Base-by-base conservation (phyloP, 2,797 vertebrate genomes). In the Heliangelus exortis region DNA sequence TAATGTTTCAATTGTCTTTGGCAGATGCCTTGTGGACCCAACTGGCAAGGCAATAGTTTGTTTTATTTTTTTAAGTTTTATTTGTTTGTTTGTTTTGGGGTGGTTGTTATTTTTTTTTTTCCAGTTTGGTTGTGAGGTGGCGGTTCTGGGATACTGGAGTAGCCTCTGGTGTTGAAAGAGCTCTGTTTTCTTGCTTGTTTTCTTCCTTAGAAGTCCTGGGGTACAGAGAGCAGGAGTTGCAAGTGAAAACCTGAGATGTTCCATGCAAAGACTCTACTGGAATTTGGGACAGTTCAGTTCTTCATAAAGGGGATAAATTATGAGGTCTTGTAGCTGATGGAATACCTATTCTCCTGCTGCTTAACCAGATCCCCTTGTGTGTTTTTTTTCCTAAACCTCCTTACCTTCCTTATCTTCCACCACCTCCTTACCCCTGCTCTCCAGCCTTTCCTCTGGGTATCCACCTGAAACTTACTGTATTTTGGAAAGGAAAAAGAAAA, bases 311-410 rank as follows among this genome's bases (percentile, higher is more conserved):
- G 58, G 68, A 59, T 78, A 67, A 75, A 45, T 73, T 31, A 18
- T n/a, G 39, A 81, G 31, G 26, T 79, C 47, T 75, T 77, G 65
- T 85, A 81, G 90, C 88, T 96, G 92, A 92, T 94, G 91, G 93
- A 96, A 93, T 93, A 93, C 67, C 66, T 78, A 20, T 69, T 85
- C 84, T 88, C 85, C 80, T 10, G n/a, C 92, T 95, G 59, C 93
- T 84, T 93, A 92, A 84, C 36, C 29, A 54, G 76, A 47, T 91
- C 34, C 28, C 22, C 51, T 10, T 41, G 58, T 76, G 68, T 12
- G 6, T 89, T 58, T 74, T 51, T 51, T 91, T 91, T 57, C 62
- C 47, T 5, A 21, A 78, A 39, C 12, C n/a, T n/a, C n/a, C n/a
- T n/a, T n/a, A n/a, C n/a, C n/a, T n/a, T n/a, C n/a, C n/a, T n/a